Conservation (phyloP, 2,888 invertebrate species). For the Rhaphigaster nebulosa region DNA sequence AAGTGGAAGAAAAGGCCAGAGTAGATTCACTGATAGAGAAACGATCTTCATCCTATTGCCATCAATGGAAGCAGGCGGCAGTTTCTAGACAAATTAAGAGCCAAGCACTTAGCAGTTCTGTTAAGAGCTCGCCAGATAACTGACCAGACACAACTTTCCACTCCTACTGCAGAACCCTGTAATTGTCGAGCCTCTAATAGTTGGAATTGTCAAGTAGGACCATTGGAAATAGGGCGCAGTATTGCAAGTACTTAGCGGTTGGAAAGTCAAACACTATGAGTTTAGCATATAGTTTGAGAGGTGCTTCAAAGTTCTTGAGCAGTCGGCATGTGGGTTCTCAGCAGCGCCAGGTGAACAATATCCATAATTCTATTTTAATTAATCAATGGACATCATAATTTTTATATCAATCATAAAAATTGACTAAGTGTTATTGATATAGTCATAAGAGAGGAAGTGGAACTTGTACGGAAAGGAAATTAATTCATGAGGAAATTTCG, state of each 20-base stretch:
- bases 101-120: background rate
- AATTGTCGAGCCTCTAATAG: constrained; percentile 25
- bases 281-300: background rate
- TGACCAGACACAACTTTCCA: constrained; percentile 29
- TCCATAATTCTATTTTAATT: background rate
- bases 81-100: constrained; percentile 31
- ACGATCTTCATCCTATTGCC: background rate
- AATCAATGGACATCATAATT: background rate
- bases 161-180: background rate
- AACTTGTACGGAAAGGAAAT: no score
- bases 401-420: no score
- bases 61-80: background rate
- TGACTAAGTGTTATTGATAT: no score
- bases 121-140: constrained; percentile 30
- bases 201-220: background rate
- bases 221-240: constrained; percentile 3
- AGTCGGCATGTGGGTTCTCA: background rate
- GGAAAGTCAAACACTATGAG: background rate
- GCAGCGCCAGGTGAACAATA: background rate
- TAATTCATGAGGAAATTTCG: no score
- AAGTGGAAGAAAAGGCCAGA: background rate
- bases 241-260: background rate
- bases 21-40: background rate
- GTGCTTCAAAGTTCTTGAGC: background rate
- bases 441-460: no score